phyloP scores from a whole-genome alignment of 1,140 invertebrate genomes.

The Chymomyza costata region DNA sequence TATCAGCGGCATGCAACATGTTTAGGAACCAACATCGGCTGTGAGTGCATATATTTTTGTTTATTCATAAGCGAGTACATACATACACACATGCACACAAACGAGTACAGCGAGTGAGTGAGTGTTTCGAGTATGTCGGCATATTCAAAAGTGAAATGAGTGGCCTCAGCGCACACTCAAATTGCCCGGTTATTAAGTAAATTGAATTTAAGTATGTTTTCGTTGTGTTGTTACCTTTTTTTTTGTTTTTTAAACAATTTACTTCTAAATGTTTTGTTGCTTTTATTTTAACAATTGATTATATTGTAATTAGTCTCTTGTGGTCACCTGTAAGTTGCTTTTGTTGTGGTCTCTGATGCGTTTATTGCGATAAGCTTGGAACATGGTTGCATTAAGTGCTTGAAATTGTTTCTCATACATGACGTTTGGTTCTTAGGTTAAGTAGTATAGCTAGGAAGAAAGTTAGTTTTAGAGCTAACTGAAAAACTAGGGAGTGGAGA shows the following conservation, averaged over 20 bases:
- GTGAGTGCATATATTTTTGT: constrained; percentile 1
- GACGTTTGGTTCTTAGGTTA: no score
- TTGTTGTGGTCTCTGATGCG: constrained; percentile 13
- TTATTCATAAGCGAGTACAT: constrained; percentile 30
- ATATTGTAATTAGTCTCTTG: no score
- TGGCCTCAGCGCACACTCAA: constrained; percentile 30
- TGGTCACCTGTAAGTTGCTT: constrained; percentile 3
- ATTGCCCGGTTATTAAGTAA: constrained; percentile 74
- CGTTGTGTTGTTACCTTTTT: no score
- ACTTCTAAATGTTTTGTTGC: constrained; percentile 68
- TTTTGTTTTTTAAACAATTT: constrained; percentile 70
- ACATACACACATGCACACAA: constrained; percentile 5
- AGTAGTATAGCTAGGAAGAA: no score
- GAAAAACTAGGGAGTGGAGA: no score
- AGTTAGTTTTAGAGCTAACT: no score
- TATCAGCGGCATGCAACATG: constrained; percentile 57
- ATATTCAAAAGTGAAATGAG: constrained; percentile 38
- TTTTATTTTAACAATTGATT: constrained; percentile 24
- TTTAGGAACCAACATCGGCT: constrained; percentile 40
- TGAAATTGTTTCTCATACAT: no score
- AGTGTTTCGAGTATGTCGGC: constrained; percentile 36
- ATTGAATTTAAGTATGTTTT: constrained; percentile 74
- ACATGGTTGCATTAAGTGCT: no score
- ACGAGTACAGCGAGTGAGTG: constrained; percentile 6
- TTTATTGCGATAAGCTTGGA: no score